These are phyloP conservation scores for Sylvia borin DNA, from an alignment of 2,797 vertebrate genomes.

Conservation along the genomic window DNA sequence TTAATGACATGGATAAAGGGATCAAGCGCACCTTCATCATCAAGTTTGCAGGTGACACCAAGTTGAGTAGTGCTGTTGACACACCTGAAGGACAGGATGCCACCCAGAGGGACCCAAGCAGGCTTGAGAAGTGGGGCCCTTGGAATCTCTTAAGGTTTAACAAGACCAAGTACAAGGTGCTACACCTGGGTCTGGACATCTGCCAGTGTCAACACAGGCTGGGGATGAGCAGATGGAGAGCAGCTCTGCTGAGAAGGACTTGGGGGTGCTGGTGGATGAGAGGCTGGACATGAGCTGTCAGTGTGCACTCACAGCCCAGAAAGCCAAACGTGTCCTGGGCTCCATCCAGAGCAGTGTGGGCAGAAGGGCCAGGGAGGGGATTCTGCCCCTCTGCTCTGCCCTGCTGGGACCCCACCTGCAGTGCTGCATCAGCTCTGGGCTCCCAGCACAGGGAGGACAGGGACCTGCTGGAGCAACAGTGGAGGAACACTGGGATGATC, in stretches of 20 bases:
- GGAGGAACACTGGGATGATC: rapidly evolving
- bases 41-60: neutral
- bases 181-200: neutral
- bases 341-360: neutral
- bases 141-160: neutral
- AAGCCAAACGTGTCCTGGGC: rapidly evolving
- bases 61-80: neutral
- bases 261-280: rapidly evolving
- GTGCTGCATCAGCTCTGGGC: neutral
- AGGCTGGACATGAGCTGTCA: neutral
- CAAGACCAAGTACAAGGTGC: too few species aligned
- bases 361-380: neutral
- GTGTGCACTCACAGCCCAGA: neutral
- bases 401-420: neutral
- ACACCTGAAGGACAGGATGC: neutral
- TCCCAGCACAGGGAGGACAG: neutral
- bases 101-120: neutral
- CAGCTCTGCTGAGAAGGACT: neutral
- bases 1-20: neutral
- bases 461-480: rapidly evolving
- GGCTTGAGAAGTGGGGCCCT: neutral
- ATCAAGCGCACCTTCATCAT: neutral
- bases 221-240: neutral
- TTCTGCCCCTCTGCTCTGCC: neutral
- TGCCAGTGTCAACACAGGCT: rapidly evolving